These are phyloP conservation scores for Aleiodes sp. DNA, from an alignment of 1,140 invertebrate species.

Conservation along the genomic window DNA sequence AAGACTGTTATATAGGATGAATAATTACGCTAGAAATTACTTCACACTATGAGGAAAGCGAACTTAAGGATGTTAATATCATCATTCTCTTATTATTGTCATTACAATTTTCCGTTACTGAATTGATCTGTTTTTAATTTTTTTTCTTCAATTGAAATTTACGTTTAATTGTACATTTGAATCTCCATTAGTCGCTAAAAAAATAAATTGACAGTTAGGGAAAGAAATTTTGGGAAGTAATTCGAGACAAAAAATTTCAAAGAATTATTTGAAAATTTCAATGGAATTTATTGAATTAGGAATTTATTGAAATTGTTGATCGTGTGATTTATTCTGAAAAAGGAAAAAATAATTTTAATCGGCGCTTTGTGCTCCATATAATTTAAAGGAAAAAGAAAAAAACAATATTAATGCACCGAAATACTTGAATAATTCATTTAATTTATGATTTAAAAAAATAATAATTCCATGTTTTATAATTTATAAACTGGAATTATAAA, in stretches of 20 bases:
- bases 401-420: not conserved
- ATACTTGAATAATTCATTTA: not conserved
- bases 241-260: not conserved
- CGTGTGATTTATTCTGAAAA: not conserved
- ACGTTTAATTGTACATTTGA: not conserved
- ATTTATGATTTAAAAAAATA: conserved; percentile 27
- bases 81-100: conserved; percentile 46
- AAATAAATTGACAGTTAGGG: not conserved
- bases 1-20: conserved; percentile 61
- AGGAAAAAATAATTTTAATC: not conserved
- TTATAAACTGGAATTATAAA: conserved; percentile 15
- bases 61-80: conserved; percentile 19
- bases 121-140: conserved; percentile 31
- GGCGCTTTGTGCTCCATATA: not conserved
- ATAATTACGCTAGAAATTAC: conserved; percentile 55
- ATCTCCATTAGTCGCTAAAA: not conserved
- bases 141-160: conserved; percentile 6
- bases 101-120: not conserved
- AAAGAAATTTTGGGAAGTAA: not conserved
- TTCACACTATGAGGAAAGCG: conserved; percentile 52
- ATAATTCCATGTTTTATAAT: conserved; percentile 30
- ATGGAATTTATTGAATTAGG: not conserved
- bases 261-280: no score
- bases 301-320: not conserved
- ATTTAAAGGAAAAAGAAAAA: no score